Evolutionary conservation across 1,140 invertebrate species (phyloP), one percentile per base, ranked within the genome.

Genomic region (Nephotettix cincticeps): DNA sequence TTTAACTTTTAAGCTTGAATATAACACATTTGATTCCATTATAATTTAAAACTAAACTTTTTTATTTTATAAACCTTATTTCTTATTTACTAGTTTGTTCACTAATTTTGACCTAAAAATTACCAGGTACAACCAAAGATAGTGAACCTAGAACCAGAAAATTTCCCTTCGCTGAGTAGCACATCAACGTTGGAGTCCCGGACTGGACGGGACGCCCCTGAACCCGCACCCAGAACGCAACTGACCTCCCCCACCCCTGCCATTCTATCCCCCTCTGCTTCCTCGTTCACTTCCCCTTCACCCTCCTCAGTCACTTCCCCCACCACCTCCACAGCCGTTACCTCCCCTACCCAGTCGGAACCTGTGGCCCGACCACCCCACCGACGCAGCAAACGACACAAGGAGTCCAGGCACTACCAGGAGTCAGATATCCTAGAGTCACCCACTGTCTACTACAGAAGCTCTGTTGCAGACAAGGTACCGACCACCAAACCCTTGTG

Each of bases 371-470:
- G 80, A 17, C 78, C 80, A 0, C 77, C 80, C 0, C 81, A 84
- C 69, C 77, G 83, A 19, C 63, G 76, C 17, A 75, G 72, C 63
- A 74, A 73, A 25, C 32, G 76, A 17, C 73, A 75, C 0, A 85
- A 86, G 72, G 83, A 86, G 72, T 86, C 85, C 0, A 82, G 85
- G 32, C 86, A 87, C 71, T 90, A 90, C 76, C 85, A 91, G 80
- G 92, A 94, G 77, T 93, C 91, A 6, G 92, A 94, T 78, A 93
- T 94, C 63, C 80, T 94, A 47, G 92, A 94, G 78, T 93, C 91
- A 25, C 88, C 89, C n/a, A 85, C 87, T 69, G 83, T 89, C 17
- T 97, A 96, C 79, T 95, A 93, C 76, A 86, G 90, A 71, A 95
- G 93, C 79, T 93, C 91, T 4, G 83, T 96, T 6, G 90, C 91